Evolutionary conservation across 2,888 invertebrate species (phyloP).

Genomic region (Gibbula magus): DNA sequence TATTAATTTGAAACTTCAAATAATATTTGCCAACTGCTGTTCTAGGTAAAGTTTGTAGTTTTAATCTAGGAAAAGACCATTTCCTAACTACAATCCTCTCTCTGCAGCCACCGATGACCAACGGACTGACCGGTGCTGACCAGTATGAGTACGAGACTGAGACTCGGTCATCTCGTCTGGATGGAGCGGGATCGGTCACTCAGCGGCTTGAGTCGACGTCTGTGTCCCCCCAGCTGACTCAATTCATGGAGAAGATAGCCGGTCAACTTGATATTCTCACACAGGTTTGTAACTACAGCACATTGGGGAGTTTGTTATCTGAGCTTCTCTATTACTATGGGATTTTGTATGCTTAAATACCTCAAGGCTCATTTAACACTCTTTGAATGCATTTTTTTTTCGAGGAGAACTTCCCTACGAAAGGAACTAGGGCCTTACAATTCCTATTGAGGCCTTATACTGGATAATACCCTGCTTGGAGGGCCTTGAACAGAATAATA

Average conservation of each 20-base stretch:
- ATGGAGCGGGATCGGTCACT: slow-evolving; percentile 41
- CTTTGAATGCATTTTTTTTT: too few species aligned
- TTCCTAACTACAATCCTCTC: not conserved
- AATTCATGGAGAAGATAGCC: slow-evolving; percentile 74
- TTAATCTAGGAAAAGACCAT: too few species aligned
- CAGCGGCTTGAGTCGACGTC: slow-evolving; percentile 63
- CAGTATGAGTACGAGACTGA: not conserved
- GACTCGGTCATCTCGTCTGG: not conserved
- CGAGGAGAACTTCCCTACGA: too few species aligned
- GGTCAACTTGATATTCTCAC: slow-evolving; percentile 75
- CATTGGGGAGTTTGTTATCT: not conserved
- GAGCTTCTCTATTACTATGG: not conserved
- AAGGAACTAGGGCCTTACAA: too few species aligned
- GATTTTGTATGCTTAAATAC: too few species aligned
- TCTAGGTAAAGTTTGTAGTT: too few species aligned
- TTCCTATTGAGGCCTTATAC: too few species aligned
- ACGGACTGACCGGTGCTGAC: not conserved
- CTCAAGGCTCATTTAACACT: too few species aligned
- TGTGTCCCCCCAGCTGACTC: slow-evolving; percentile 65
- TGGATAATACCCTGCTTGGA: too few species aligned
- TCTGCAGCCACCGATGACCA: not conserved
- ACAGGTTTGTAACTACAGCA: slow-evolving; percentile 63
- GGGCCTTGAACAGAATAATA: too few species aligned
- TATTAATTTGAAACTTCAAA: too few species aligned
- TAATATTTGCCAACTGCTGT: too few species aligned